These are phyloP conservation scores for Phyllopteryx taeniolatus DNA, from an alignment of 2,113 vertebrate species.

Conservation along the genomic window DNA sequence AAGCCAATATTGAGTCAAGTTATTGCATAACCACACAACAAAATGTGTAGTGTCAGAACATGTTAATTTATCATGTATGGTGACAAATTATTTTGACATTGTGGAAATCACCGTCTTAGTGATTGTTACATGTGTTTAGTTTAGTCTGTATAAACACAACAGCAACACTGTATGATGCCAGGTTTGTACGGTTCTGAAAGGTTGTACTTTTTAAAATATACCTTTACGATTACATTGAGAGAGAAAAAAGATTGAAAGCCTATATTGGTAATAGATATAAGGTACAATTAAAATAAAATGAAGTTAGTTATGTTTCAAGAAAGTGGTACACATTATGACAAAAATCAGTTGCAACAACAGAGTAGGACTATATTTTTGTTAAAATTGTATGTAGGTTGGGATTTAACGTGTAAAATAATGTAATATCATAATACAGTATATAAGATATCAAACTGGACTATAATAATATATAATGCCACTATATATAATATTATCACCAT, in stretches of 20 bases:
- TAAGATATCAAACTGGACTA: not conserved
- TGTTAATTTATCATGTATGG: not conserved
- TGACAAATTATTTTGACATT: not conserved
- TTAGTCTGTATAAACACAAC: not conserved
- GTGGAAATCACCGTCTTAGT: too few relatives aligned
- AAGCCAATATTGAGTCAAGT: not conserved
- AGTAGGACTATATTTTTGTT: not conserved
- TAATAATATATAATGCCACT: too few relatives aligned
- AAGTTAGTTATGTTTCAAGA: too few relatives aligned
- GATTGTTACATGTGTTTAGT: not conserved
- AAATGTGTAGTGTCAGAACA: not conserved
- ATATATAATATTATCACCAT: too few relatives aligned
- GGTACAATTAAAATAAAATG: too few relatives aligned
- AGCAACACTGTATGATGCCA: too few relatives aligned
- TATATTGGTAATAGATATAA: too few relatives aligned
- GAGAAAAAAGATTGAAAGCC: not conserved
- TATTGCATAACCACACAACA: not conserved
- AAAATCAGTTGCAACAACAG: not conserved
- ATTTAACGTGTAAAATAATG: not conserved
- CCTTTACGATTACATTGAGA: too few relatives aligned
- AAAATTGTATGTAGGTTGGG: not conserved
- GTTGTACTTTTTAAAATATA: too few relatives aligned
- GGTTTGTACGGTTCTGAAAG: too few relatives aligned
- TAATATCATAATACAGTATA: too few relatives aligned
- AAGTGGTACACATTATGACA: not conserved